Evolutionary conservation across 2,888 invertebrate genomes (phyloP).

Genomic region (Eledona agricola): DNA sequence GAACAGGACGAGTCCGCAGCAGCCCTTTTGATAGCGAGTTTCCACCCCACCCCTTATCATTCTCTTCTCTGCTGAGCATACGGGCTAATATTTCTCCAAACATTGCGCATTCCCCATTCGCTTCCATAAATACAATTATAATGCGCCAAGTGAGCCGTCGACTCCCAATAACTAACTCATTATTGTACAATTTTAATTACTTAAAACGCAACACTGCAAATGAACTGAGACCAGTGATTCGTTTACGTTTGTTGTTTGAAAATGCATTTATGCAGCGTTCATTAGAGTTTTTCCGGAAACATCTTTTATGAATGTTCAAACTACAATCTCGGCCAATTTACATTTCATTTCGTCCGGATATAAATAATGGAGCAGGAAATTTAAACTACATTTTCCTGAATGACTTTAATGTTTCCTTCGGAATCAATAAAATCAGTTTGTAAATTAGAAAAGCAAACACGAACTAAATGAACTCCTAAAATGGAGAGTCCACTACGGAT

Average conservation of each 20-base stretch:
- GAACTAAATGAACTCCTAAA: no score
- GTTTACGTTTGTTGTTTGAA: no score
- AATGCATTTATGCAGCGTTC: no score
- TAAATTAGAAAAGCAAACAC: neutral
- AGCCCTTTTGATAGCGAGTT: slow-evolving; percentile 45
- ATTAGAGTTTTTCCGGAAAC: no score
- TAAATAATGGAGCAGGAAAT: slow-evolving; percentile 25
- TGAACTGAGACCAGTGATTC: no score
- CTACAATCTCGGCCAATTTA: slow-evolving; percentile 21
- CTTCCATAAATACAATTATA: slow-evolving; percentile 36
- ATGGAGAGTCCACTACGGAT: no score
- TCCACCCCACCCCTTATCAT: slow-evolving; percentile 46
- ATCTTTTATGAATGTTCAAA: no score
- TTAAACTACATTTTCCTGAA: slow-evolving; percentile 12
- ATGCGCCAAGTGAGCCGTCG: slow-evolving; percentile 14
- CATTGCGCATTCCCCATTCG: slow-evolving; percentile 51
- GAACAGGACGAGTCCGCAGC: slow-evolving; percentile 42
- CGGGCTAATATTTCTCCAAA: slow-evolving; percentile 50
- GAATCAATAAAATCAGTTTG: neutral
- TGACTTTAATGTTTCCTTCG: neutral
- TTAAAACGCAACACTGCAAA: no score
- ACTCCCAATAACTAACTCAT: no score
- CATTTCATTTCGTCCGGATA: slow-evolving; percentile 23
- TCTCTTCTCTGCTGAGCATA: slow-evolving; percentile 44
- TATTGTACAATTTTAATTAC: no score